Evolutionary conservation across 1,140 invertebrate genomes (phyloP).

Genomic region (Sminthurides bifidus): DNA sequence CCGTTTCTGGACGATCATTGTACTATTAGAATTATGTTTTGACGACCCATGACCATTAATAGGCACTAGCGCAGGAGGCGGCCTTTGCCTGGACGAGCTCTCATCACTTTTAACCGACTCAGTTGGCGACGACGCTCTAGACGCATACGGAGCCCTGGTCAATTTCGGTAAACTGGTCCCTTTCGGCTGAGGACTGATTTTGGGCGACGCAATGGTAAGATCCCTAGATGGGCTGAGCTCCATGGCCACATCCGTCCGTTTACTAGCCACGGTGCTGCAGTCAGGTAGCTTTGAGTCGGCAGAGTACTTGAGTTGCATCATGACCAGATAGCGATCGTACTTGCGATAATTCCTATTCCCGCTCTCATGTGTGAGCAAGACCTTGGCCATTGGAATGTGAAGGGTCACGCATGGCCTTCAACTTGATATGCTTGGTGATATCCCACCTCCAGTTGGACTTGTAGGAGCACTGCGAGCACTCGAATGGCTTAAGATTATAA

Average conservation of each 20-base stretch:
- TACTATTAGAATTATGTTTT: background rate
- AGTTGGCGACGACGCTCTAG: conserved; percentile 5
- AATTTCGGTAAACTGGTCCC: conserved; percentile 6
- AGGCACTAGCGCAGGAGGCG: conserved; percentile 14
- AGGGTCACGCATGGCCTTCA: conserved; percentile 69
- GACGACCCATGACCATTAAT: background rate
- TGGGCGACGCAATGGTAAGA: background rate
- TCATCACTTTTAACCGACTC: conserved; percentile 12
- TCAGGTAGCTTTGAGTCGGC: conserved; percentile 22
- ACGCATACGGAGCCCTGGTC: conserved; percentile 14
- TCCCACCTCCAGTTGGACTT: conserved; percentile 92
- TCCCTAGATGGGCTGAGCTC: conserved; percentile 4
- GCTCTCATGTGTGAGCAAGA: conserved; percentile 81
- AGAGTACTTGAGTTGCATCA: conserved; percentile 48
- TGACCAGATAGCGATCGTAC: conserved; percentile 73
- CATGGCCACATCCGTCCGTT: conserved; percentile 8
- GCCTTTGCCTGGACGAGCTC: background rate
- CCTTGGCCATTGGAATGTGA: conserved; percentile 60
- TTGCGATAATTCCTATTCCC: conserved; percentile 81
- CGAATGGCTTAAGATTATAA: conserved; percentile 79
- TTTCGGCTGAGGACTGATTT: conserved; percentile 8
- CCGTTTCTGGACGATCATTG: conserved; percentile 20
- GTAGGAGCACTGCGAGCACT: conserved; percentile 85
- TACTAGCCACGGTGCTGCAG: conserved; percentile 21
- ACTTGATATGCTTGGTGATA: conserved; percentile 86